These are phyloP conservation scores for Gymnorhina tibicen DNA, from an alignment of 2,113 vertebrate species.

Conservation along the genomic window DNA sequence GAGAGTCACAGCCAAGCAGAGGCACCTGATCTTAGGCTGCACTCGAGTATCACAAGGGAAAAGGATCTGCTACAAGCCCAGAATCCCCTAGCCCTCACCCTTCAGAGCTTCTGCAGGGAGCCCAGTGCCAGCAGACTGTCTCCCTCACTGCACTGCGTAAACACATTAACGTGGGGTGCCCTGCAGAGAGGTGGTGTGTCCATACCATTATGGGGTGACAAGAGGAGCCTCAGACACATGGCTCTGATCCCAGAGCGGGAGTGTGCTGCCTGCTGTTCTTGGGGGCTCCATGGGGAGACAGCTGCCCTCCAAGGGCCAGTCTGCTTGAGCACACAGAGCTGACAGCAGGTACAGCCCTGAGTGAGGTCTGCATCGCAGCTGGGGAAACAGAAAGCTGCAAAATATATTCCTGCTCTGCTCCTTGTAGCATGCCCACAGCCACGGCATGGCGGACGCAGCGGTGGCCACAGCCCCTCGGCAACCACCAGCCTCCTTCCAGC, in stretches of 20 bases:
- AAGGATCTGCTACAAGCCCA: not conserved
- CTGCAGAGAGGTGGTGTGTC: not conserved
- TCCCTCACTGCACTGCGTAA: not conserved
- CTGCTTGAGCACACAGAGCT: not conserved
- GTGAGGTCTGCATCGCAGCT: not conserved
- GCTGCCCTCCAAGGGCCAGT: not conserved
- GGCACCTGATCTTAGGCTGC: not conserved
- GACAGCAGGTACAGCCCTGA: not conserved
- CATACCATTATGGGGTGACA: not conserved
- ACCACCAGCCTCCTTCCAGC: not conserved
- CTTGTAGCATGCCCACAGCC: not conserved
- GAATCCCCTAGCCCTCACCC: not conserved
- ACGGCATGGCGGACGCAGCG: accelerated
- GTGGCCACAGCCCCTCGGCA: accelerated
- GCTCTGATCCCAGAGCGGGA: not conserved
- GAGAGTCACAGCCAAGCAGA: not conserved
- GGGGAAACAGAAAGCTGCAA: not conserved
- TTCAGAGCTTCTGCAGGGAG: not conserved
- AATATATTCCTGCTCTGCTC: not conserved
- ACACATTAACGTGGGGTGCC: not conserved
- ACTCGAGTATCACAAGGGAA: not conserved
- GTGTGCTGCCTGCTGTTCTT: accelerated
- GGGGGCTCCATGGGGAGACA: not conserved
- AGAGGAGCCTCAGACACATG: not conserved
- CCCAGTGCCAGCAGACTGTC: not conserved